These are phyloP conservation scores for Archegozetes longisetosus DNA, from an alignment of 1,140 invertebrate species.

Conservation along the genomic window DNA sequence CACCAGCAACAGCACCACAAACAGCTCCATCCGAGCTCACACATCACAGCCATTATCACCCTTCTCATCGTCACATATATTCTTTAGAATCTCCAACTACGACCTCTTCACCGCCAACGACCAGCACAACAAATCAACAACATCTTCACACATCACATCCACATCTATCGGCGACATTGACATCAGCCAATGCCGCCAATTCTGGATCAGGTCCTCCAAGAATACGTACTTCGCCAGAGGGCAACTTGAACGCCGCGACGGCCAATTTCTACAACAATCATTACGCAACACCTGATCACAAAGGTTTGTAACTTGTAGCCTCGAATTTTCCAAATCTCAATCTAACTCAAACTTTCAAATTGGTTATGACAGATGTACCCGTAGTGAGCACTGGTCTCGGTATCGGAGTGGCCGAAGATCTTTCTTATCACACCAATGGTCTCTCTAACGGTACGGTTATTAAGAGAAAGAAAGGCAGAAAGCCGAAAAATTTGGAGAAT, in stretches of 20 bases:
- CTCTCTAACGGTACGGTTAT: neutral
- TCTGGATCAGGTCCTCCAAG: no score
- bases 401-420: neutral
- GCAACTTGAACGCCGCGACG: no score
- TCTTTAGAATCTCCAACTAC: neutral
- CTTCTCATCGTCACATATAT: neutral
- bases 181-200: neutral
- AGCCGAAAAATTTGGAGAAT: constrained; percentile 30
- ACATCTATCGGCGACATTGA: constrained; percentile 4
- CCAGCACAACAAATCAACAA: neutral
- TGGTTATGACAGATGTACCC: neutral
- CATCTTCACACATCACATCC: constrained; percentile 9
- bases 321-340: no score
- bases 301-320: neutral
- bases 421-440: constrained; percentile 5
- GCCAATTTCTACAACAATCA: constrained; percentile 5
- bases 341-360: no score
- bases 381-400: neutral
- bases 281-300: neutral
- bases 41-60: neutral
- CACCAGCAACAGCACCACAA: neutral
- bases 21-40: neutral
- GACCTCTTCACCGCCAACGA: neutral
- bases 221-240: no score
- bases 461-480: constrained; percentile 25